Base-by-base conservation (phyloP, 2,888 invertebrate genomes). In the Nomada ruficornis region DNA sequence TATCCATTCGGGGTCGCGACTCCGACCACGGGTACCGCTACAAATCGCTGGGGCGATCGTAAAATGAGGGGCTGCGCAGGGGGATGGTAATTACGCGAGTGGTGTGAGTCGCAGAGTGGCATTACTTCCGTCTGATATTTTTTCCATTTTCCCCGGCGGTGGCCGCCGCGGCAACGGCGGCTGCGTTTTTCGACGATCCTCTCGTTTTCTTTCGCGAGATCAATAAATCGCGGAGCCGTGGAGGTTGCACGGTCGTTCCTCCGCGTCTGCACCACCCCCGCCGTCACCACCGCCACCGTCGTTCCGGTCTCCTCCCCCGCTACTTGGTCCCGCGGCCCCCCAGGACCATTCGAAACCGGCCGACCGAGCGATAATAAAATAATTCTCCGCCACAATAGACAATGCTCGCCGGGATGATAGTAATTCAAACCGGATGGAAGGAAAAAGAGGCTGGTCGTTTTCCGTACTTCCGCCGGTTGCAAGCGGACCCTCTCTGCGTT, bases 331-430 rank as follows among this genome's bases (percentile, higher is more conserved):
- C 47, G 15, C 36, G 57, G 11, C 76, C 70, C 70, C 70, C 72
- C 20, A 55, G 60, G 65, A 75, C 74, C 79, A 89, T 88, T 87
- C 82, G 86, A 64, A 80, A 68, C 71, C 86, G 89, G 68, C 86
- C 89, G 89, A 86, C 85, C 90, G 90, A 90, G 88, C 91, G 92
- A 91, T 92, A 92, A 93, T 93, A 93, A 93, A 93, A 93, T 93
- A 93, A 93, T 93, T 93, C 92, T 91, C 89, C 90, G 90, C 88
- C 91, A 92, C 92, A 93, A 93, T 92, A 91, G 93, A 92, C 92
- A 93, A 92, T 92, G 91, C 91, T 89, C 86, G 90, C 80, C 90
- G 91, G 91, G 89, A 92, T 90, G 91, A 92, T 91, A 90, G 91
- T 93, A 93, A 93, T 93, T 93, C 91, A 93, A 92, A 92, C 91